phyloP scores from a whole-genome alignment of 2,888 invertebrate species.

The Pseudolycoriella hygida region DNA sequence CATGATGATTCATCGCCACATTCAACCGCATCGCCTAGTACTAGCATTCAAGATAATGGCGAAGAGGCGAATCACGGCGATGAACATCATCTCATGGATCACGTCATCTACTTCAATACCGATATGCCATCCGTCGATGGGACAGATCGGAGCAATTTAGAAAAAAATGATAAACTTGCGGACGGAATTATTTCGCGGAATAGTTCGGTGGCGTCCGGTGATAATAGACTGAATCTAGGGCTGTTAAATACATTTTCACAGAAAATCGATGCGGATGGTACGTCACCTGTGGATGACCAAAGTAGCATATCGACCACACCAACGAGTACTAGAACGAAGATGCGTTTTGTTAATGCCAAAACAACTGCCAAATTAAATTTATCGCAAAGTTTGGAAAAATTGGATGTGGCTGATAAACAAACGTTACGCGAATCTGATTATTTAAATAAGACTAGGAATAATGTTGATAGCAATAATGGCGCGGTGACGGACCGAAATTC shows the following conservation, averaged over 20 bases:
- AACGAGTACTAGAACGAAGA: slow-evolving; percentile 25
- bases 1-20: slow-evolving; percentile 5
- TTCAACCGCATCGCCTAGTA: slow-evolving; percentile 1
- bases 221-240: slow-evolving; percentile 24
- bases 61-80: slow-evolving; percentile 5
- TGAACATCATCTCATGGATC: slow-evolving; percentile 4
- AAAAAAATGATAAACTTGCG: slow-evolving; percentile 25
- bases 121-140: slow-evolving; percentile 29
- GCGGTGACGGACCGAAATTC: background rate
- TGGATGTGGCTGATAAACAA: background rate
- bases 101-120: slow-evolving; percentile 11
- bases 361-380: slow-evolving; percentile 29
- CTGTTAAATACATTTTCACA: slow-evolving; percentile 15
- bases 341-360: slow-evolving; percentile 24
- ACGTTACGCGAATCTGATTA: background rate
- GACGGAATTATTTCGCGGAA: slow-evolving; percentile 24
- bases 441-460: background rate
- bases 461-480: background rate
- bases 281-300: slow-evolving; percentile 23
- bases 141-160: slow-evolving; percentile 27
- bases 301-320: slow-evolving; percentile 18
- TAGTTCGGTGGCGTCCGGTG: slow-evolving; percentile 21
- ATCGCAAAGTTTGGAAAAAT: slow-evolving; percentile 18
- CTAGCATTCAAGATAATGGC: slow-evolving; percentile 2
- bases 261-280: slow-evolving; percentile 11